These are phyloP conservation scores for Drosophila novamexicana DNA, from an alignment of 1,140 invertebrate species.

Conservation along the genomic window DNA sequence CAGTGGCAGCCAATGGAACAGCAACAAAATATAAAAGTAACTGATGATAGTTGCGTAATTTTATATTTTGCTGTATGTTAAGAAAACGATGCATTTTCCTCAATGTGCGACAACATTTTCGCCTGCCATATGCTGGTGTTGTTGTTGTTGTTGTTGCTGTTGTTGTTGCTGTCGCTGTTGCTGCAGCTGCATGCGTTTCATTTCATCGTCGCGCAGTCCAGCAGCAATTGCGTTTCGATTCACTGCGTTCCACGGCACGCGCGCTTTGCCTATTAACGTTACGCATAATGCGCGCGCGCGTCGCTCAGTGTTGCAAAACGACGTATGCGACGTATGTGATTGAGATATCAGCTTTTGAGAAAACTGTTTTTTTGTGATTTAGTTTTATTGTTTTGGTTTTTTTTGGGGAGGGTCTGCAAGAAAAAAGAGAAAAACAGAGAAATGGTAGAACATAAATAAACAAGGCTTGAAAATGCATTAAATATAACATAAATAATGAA, in stretches of 20 bases:
- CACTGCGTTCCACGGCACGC: slow-evolving; percentile 61
- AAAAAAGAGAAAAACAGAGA: slow-evolving; percentile 64
- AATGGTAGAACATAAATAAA: slow-evolving; percentile 78
- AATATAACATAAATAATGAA: slow-evolving; percentile 27
- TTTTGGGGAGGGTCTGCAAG: slow-evolving; percentile 65
- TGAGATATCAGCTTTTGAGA: not conserved
- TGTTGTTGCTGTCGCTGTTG: slow-evolving; percentile 22
- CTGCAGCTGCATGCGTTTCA: slow-evolving; percentile 29
- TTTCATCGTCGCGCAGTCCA: slow-evolving; percentile 49
- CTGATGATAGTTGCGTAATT: slow-evolving; percentile 84
- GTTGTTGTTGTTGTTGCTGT: not conserved
- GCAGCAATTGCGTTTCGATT: slow-evolving; percentile 50
- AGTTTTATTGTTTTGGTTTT: slow-evolving; percentile 29
- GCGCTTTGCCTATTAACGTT: slow-evolving; percentile 48
- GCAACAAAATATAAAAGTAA: slow-evolving; percentile 83
- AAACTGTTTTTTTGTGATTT: slow-evolving; percentile 9
- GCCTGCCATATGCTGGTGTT: slow-evolving; percentile 16
- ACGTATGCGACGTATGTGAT: slow-evolving; percentile 4
- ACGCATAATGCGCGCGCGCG: slow-evolving; percentile 56
- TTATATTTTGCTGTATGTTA: slow-evolving; percentile 83
- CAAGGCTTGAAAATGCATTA: slow-evolving; percentile 37
- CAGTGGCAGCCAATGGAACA: slow-evolving; percentile 62
- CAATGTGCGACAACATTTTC: slow-evolving; percentile 71
- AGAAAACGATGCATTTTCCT: slow-evolving; percentile 83
- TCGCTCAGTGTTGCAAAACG: slow-evolving; percentile 56